Evolutionary conservation across 1,140 invertebrate genomes (phyloP).

Genomic region (Calliphora vicina): DNA sequence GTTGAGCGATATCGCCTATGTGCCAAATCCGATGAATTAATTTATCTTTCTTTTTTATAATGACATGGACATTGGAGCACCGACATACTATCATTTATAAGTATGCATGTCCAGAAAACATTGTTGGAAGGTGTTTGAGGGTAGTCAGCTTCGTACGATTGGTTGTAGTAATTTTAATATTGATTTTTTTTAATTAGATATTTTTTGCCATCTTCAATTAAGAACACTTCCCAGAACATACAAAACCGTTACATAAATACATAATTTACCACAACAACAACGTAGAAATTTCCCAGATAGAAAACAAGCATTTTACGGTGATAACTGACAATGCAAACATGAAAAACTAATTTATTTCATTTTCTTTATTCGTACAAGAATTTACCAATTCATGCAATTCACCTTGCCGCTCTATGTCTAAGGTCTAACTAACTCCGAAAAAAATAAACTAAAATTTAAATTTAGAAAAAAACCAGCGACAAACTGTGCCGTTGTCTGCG

Average conservation of each 20-base stretch:
- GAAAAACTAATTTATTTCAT: slow-evolving; percentile 41
- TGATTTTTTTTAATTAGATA: too few species aligned
- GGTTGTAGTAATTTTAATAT: too few species aligned
- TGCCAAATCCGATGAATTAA: too few species aligned
- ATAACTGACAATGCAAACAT: slow-evolving; percentile 41
- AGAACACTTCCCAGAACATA: not conserved
- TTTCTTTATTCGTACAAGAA: not conserved
- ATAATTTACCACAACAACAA: not conserved
- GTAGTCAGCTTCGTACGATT: too few species aligned
- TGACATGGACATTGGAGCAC: too few species aligned
- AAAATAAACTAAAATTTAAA: too few species aligned
- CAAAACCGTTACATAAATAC: not conserved
- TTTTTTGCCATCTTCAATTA: too few species aligned
- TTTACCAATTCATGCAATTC: slow-evolving; percentile 8
- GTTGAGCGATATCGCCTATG: too few species aligned
- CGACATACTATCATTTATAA: too few species aligned
- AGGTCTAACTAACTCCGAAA: not conserved
- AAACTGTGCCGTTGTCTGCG: slow-evolving; percentile 1
- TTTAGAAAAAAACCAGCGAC: not conserved
- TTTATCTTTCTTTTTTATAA: too few species aligned
- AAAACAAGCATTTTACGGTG: slow-evolving; percentile 39
- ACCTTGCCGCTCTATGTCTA: slow-evolving; percentile 27
- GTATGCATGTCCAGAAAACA: too few species aligned
- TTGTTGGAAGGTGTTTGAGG: too few species aligned
- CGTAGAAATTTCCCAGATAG: slow-evolving; percentile 25